Conservation (phyloP, 2,113 vertebrate genomes). For the Nerophis ophidion region DNA sequence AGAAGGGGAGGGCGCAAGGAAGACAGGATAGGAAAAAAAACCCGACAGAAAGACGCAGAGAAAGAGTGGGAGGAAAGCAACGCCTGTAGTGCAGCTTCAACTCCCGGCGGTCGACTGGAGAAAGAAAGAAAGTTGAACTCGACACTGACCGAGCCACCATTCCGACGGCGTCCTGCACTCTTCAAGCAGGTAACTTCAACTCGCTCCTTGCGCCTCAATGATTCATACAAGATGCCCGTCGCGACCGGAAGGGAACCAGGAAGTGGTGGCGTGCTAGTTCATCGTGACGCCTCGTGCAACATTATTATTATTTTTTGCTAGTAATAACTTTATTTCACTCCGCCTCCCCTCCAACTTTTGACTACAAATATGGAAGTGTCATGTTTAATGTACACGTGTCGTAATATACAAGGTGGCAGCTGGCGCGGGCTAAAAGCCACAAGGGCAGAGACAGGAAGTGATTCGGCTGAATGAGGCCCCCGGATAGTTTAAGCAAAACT, state of each 20-base stretch:
- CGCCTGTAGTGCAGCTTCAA: constrained; percentile 50
- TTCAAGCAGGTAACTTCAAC: constrained; percentile 55
- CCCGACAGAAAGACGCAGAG: constrained; percentile 34
- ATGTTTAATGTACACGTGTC: not conserved
- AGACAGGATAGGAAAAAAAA: constrained; percentile 17
- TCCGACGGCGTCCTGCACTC: constrained; percentile 55
- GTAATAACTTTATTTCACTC: not conserved
- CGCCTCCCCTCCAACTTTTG: not conserved
- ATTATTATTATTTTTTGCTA: not conserved
- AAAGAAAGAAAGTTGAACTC: constrained; percentile 53
- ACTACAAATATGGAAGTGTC: not conserved
- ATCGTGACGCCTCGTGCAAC: constrained; percentile 11
- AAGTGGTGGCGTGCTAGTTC: constrained; percentile 34
- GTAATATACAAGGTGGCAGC: constrained; percentile 9
- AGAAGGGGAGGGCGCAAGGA: constrained; percentile 51
- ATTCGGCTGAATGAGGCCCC: constrained; percentile 57
- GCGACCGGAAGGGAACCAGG: constrained; percentile 51
- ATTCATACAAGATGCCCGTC: constrained; percentile 25
- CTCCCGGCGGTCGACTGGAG: constrained; percentile 46
- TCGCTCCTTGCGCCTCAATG: not conserved
- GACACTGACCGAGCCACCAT: constrained; percentile 52
- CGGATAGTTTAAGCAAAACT: not conserved
- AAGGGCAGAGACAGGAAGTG: constrained; percentile 64
- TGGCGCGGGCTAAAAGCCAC: constrained; percentile 28
- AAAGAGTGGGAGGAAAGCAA: constrained; percentile 41